Evolutionary conservation across 2,888 invertebrate species (phyloP).

Genomic region (Dorcus parallelipipedus): DNA sequence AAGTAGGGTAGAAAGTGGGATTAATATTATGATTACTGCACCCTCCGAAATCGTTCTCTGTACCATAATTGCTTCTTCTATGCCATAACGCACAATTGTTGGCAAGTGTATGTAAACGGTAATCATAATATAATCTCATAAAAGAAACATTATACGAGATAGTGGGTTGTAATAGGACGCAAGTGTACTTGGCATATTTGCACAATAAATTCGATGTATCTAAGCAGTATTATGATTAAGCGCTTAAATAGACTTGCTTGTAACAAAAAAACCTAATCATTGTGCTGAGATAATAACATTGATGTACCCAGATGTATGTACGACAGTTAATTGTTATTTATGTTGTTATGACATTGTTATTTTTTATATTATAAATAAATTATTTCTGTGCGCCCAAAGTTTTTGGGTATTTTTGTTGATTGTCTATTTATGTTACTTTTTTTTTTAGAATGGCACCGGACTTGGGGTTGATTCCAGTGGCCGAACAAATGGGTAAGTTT

Average conservation of each 20-base stretch:
- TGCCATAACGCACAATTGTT: too few relatives aligned
- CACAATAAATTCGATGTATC: constrained; percentile 20
- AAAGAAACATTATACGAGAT: too few relatives aligned
- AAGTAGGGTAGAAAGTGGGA: too few relatives aligned
- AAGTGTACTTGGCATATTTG: constrained; percentile 19
- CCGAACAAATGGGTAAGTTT: constrained; percentile 76
- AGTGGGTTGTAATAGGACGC: neutral
- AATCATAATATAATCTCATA: too few relatives aligned
- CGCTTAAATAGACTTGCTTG: constrained; percentile 9
- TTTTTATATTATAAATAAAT: constrained; percentile 14
- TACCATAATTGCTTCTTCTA: too few relatives aligned
- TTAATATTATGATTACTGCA: too few relatives aligned
- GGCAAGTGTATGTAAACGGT: too few relatives aligned
- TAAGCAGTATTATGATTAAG: constrained; percentile 24
- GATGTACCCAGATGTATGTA: constrained; percentile 17
- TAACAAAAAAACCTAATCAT: neutral
- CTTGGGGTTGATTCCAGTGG: constrained; percentile 75
- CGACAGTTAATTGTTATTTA: constrained; percentile 9
- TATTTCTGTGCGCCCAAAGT: constrained; percentile 23
- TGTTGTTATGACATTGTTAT: constrained; percentile 16
- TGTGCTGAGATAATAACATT: constrained; percentile 20
- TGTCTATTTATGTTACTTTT: constrained; percentile 55
- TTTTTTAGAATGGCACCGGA: constrained; percentile 83
- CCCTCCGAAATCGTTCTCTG: too few relatives aligned
- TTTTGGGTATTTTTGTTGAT: constrained; percentile 49